Conservation (phyloP, 1,140 invertebrate species). For the Meloidogyne floridensis region DNA sequence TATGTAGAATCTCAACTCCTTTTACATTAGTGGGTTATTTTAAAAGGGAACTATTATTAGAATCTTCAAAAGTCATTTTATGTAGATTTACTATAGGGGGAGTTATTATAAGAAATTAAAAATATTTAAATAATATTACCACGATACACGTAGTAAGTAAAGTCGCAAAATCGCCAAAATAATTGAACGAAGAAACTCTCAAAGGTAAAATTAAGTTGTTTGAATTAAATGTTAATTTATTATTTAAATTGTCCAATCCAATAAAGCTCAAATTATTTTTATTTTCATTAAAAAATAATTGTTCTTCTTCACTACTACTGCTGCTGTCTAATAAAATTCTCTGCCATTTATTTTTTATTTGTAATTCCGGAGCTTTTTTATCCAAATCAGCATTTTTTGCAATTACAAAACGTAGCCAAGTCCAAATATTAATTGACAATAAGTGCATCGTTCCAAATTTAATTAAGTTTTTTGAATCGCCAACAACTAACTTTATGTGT, state of each 20-base stretch:
- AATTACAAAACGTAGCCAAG: constrained; percentile 62
- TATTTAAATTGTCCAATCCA: too few species aligned
- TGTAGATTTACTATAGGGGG: too few species aligned
- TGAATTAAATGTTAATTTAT: too few species aligned
- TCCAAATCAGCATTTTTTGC: constrained; percentile 56
- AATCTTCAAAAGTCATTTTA: too few species aligned
- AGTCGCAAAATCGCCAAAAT: constrained; percentile 65
- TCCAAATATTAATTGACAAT: constrained; percentile 64
- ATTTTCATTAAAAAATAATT: too few species aligned
- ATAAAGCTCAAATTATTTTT: too few species aligned
- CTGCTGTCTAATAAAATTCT: not conserved
- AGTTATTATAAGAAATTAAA: too few species aligned
- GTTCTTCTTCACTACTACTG: not conserved
- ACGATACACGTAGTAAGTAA: constrained; percentile 63
- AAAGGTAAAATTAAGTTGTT: not conserved
- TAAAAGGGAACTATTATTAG: too few species aligned
- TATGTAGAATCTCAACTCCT: too few species aligned
- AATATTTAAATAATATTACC: not conserved
- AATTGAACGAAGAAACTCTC: constrained; percentile 55
- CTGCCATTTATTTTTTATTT: not conserved
- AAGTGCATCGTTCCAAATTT: constrained; percentile 65
- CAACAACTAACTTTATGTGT: constrained; percentile 52
- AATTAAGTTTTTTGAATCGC: constrained; percentile 57
- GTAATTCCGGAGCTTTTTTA: not conserved
- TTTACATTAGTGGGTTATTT: too few species aligned